Evolutionary conservation across 2,797 vertebrate species (phyloP).

Genomic region (Acrossocheilus wenchowensis): DNA sequence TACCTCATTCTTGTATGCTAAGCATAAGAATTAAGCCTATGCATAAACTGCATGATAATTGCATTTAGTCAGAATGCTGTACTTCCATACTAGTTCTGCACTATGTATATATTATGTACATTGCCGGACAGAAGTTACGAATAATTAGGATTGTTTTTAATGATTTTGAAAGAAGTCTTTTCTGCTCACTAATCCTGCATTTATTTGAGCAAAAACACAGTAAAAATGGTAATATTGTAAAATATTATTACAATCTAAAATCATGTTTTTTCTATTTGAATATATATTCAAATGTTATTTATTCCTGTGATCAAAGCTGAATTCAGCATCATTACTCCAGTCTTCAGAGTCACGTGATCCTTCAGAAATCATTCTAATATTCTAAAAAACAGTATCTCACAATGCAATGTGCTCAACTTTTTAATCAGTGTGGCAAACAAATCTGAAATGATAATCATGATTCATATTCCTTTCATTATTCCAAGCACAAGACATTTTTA

Average conservation of each 20-base stretch:
- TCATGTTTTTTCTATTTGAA: neutral
- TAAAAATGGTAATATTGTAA: neutral
- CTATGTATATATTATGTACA: neutral
- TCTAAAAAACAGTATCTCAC: neutral
- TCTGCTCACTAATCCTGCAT: neutral
- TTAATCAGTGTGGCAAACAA: neutral
- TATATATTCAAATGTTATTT: neutral
- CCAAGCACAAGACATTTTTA: neutral
- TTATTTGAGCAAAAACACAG: neutral
- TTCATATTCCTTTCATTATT: neutral
- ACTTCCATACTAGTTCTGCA: too few relatives aligned
- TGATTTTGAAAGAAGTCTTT: neutral
- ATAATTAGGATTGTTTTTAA: neutral
- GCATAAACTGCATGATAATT: neutral
- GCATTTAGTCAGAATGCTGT: neutral
- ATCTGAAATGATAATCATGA: neutral
- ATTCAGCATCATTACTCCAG: neutral
- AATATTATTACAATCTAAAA: neutral
- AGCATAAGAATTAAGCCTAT: neutral
- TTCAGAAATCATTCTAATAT: neutral
- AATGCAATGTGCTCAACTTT: neutral
- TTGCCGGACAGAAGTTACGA: neutral
- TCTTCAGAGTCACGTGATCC: neutral
- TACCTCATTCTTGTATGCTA: slow-evolving; percentile 2
- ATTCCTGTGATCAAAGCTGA: neutral